Conservation (phyloP, 2,888 invertebrate species). For the Urechis unicinctus region DNA sequence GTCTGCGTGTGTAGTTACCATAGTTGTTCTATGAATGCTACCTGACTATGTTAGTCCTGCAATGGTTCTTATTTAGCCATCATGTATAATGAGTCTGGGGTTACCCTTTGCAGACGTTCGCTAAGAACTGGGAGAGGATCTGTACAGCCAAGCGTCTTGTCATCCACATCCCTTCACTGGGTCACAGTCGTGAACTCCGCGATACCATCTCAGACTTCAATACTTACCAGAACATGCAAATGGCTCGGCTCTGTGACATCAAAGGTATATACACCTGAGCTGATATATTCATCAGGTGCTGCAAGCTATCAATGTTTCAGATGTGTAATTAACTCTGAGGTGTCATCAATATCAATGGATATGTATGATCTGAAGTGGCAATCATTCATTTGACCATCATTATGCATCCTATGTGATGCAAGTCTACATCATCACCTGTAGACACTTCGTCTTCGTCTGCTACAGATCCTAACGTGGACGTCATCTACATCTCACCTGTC, state of each 20-base stretch:
- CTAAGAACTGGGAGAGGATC: slow-evolving; percentile 37
- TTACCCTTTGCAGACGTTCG: slow-evolving; percentile 11
- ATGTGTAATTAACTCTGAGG: too few species aligned
- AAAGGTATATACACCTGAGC: slow-evolving; percentile 33
- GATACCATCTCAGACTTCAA: slow-evolving; percentile 40
- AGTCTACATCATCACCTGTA: too few species aligned
- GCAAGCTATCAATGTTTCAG: too few species aligned
- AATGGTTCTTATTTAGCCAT: too few species aligned
- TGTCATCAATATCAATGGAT: too few species aligned
- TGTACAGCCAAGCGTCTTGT: slow-evolving; percentile 39
- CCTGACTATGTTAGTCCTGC: too few species aligned
- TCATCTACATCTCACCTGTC: slow-evolving; percentile 48
- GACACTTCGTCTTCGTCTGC: not conserved
- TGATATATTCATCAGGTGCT: not conserved
- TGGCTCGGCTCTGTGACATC: slow-evolving; percentile 48
- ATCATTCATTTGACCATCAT: too few species aligned
- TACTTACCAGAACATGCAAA: slow-evolving; percentile 47
- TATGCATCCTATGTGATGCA: too few species aligned
- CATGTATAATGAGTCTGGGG: too few species aligned
- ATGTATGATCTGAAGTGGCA: too few species aligned
- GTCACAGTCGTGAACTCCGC: slow-evolving; percentile 39
- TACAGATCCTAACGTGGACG: slow-evolving; percentile 49
- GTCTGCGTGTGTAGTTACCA: too few species aligned
- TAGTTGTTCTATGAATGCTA: too few species aligned
- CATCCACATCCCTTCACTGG: slow-evolving; percentile 49